Conservation (phyloP, 2,113 vertebrate species). For the Festucalex cinctus region DNA sequence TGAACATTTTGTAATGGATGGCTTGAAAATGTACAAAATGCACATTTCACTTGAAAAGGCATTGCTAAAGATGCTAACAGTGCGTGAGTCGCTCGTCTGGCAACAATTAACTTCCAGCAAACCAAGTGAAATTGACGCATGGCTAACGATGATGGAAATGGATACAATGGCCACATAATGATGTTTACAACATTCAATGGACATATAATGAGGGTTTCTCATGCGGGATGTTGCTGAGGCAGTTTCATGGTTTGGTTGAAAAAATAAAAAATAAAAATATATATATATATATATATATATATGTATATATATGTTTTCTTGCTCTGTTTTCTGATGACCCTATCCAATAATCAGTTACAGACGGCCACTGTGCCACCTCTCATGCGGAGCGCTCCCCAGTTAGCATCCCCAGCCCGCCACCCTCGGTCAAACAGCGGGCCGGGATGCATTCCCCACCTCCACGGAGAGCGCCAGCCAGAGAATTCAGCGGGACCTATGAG, state of each 20-base stretch:
- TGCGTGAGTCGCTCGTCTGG: constrained; percentile 27
- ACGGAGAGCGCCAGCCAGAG: constrained; percentile 73
- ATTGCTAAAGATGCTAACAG: constrained; percentile 1
- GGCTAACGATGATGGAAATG: constrained; percentile 31
- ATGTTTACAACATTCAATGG: constrained; percentile 36
- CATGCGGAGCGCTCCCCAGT: constrained; percentile 57
- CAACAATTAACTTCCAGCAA: constrained; percentile 21
- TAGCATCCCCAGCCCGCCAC: constrained; percentile 68
- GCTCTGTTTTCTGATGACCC: background rate
- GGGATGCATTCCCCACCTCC: constrained; percentile 92
- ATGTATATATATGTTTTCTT: too few relatives aligned
- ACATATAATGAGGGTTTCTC: constrained; percentile 31
- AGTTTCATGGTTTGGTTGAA: constrained; percentile 6
- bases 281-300: background rate
- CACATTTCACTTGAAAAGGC: background rate
- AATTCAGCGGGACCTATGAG: constrained; percentile 84
- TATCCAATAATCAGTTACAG: constrained; percentile 36
- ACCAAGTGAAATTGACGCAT: constrained; percentile 29
- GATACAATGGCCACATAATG: constrained; percentile 24
- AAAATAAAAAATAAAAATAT: background rate
- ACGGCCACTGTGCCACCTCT: constrained; percentile 61
- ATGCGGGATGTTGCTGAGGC: constrained; percentile 8
- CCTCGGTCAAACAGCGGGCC: constrained; percentile 70
- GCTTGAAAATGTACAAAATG: background rate
- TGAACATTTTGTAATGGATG: background rate